phyloP scores from a whole-genome alignment of 2,888 invertebrate genomes.

The Aphodius sticticus region DNA sequence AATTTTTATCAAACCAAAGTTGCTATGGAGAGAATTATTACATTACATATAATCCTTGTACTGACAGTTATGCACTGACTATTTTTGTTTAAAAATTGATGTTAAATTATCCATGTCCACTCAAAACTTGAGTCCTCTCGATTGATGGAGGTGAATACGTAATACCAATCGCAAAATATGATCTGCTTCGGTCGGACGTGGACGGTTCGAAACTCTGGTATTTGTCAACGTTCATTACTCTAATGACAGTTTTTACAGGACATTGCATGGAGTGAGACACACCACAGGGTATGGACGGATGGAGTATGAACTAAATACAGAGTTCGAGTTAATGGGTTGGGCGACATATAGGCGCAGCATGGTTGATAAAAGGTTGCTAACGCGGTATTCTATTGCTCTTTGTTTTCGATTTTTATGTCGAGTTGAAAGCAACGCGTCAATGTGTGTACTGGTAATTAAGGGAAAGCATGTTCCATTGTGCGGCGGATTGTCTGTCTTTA shows the following conservation, averaged over 20 bases:
- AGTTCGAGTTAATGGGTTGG: slow-evolving; percentile 4
- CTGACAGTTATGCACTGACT: too few species aligned
- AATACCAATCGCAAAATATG: too few species aligned
- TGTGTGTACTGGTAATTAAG: not conserved
- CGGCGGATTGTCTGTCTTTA: not conserved
- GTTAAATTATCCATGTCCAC: too few species aligned
- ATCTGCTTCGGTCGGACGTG: too few species aligned
- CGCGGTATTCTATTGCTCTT: slow-evolving; percentile 4
- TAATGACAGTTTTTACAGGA: slow-evolving; percentile 42
- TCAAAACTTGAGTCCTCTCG: too few species aligned
- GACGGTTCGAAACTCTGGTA: slow-evolving; percentile 14
- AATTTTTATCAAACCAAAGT: too few species aligned
- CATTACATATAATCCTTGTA: too few species aligned
- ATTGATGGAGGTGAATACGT: too few species aligned
- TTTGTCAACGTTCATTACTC: slow-evolving; percentile 46
- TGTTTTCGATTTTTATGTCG: not conserved
- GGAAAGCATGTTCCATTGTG: slow-evolving; percentile 4
- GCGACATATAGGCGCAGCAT: slow-evolving; percentile 4
- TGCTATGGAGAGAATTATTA: too few species aligned
- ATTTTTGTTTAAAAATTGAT: too few species aligned
- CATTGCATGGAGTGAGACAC: slow-evolving; percentile 34
- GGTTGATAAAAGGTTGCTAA: slow-evolving; percentile 4
- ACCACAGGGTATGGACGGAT: not conserved
- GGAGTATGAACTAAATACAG: not conserved
- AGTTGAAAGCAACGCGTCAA: not conserved